A percentile compares a stretch with the other conserved stretches of the same genome.
Evolutionary conservation across 2,888 invertebrate species (phyloP).

Genomic region (Apotomis capreana): DNA sequence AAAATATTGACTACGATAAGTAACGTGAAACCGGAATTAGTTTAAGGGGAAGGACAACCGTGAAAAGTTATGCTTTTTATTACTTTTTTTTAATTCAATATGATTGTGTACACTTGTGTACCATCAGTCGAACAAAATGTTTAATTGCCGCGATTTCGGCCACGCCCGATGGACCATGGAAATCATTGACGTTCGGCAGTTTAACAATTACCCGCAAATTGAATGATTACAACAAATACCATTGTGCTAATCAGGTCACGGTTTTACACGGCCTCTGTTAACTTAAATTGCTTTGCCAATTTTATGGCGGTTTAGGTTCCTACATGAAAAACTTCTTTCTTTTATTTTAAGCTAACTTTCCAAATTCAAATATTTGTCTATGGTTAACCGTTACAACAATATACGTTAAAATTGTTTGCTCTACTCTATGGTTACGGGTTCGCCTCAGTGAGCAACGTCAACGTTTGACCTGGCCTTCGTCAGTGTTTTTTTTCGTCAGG

Average conservation of each 20-base stretch:
- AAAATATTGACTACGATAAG: too few species aligned
- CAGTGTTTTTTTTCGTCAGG: conserved; percentile 22
- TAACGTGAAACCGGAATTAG: too few species aligned
- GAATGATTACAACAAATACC: conserved; percentile 65
- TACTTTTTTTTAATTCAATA: too few species aligned
- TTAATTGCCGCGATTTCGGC: conserved; percentile 27
- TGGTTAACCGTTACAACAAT: conserved; percentile 10
- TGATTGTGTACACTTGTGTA: neutral
- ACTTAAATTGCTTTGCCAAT: conserved; percentile 32
- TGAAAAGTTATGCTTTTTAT: too few species aligned
- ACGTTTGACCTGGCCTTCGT: conserved; percentile 25
- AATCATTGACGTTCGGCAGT: conserved; percentile 23
- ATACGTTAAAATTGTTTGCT: conserved; percentile 19
- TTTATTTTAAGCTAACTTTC: too few species aligned
- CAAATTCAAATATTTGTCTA: conserved; percentile 20
- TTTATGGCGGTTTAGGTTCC: neutral
- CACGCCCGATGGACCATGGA: conserved; percentile 49
- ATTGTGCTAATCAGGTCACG: conserved; percentile 62
- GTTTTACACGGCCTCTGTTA: conserved; percentile 47
- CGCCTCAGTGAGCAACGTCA: conserved; percentile 25
- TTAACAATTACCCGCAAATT: conserved; percentile 55
- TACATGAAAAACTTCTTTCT: too few species aligned
- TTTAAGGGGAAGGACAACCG: too few species aligned
- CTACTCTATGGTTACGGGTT: conserved; percentile 14
- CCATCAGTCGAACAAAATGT: neutral